phyloP scores from a whole-genome alignment of 92 coral and sea anemone species.

The Heteractis magnifica region DNA sequence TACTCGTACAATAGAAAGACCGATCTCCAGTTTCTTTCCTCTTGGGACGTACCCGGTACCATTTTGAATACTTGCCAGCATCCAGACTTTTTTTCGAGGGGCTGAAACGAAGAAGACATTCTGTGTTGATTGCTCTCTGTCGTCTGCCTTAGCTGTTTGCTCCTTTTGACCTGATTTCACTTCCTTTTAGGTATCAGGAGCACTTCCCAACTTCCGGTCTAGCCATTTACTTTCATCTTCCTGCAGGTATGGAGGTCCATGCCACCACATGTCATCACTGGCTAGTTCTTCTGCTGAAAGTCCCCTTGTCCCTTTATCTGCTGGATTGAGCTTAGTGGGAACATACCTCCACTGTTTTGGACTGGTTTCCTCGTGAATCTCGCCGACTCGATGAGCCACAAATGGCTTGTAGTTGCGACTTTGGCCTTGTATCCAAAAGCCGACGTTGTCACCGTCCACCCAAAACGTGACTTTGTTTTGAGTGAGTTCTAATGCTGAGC shows the following conservation, averaged over 20 bases:
- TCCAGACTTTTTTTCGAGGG: conserved; percentile 45
- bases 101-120: conserved; percentile 17
- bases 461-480: conserved; percentile 45
- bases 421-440: conserved; percentile 62
- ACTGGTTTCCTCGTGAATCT: conserved; percentile 50
- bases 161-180: background rate
- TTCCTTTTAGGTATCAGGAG: conserved; percentile 7
- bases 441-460: conserved; percentile 53
- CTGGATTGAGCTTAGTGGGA: conserved; percentile 63
- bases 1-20: conserved; percentile 62
- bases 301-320: conserved; percentile 57
- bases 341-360: conserved; percentile 63
- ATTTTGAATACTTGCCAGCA: conserved; percentile 56
- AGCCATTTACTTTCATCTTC: conserved; percentile 27
- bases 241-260: conserved; percentile 21
- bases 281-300: conserved; percentile 37
- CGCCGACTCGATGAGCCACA: conserved; percentile 62
- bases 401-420: conserved; percentile 57
- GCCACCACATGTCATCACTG: conserved; percentile 52
- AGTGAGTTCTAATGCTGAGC: conserved; percentile 50
- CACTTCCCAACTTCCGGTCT: conserved; percentile 35
- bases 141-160: background rate
- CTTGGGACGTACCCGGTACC: conserved; percentile 51
- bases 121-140: background rate
- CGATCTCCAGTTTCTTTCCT: conserved; percentile 52